Base-by-base conservation (phyloP, 2,797 vertebrate genomes). In the Halcyon leucocephala region DNA sequence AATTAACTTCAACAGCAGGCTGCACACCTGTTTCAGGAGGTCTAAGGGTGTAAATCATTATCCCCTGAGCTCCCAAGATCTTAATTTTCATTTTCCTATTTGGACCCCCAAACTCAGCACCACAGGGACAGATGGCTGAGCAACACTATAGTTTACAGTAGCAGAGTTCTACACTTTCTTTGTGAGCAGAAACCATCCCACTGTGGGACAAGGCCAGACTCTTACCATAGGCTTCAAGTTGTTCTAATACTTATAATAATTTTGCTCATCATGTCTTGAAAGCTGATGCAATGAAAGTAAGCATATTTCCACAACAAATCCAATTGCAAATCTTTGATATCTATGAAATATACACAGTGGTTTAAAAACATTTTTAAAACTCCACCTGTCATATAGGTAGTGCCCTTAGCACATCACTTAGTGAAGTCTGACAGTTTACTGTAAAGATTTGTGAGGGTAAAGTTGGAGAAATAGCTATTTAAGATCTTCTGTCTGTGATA, bases 1-100 rank as follows among this genome's bases (percentile, higher is more conserved):
- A 96, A 95, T 96, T 95, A 96, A 79, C 66, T 93, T 61, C 66
- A 92, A 85, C 81, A 94, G 89, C 81, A 90, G 83, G 86, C 55
- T 82, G 46, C 79, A 92, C 91, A 93, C 84, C 92, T 97, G 92
- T 57, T 89, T 93, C 41, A 89, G 69, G 42, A 93, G 26, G 35
- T 91, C 61, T 74, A 51, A 74, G 33, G 21, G 42, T 89, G 58
- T 91, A 95, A 90, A 83, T 88, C 19, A 76, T 90, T 86, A 91
- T 82, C 10, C 26, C 8, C 22, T 69, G n/a, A 78, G 80, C 57
- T 93, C 79, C 10, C 12, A 67, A 79, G 71, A 85, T 77, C 89
- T 93, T 69, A 52, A 86, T 90, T 90, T 82, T 77, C 35, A 54
- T 94, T 94, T 83, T 95, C 35, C 28, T 74, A 4, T 90, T 88